Base-by-base conservation (phyloP, 2,888 invertebrate species). In the Dugesia japonica region DNA sequence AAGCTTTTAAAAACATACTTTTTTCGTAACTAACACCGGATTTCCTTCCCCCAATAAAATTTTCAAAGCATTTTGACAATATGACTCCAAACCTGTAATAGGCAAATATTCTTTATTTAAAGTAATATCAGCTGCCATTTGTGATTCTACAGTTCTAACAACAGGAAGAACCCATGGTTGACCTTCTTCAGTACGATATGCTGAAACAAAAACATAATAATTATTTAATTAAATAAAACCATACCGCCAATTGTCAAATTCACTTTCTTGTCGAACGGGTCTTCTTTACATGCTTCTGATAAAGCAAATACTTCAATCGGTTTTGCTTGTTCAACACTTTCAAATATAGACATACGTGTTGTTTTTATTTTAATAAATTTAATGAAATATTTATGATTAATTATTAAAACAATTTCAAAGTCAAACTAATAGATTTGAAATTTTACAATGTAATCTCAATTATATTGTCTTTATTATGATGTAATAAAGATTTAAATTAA, bases 91-190 rank as follows among this genome's bases (percentile, higher is more conserved):
- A 80, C 97, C 97, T 78, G 92, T 87, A 72, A 94, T 91, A 17
- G 94, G 93, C 78, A 95, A 87, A 85, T 97, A 98, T 84, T 98
- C 97, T 83, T 98, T 94, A 83, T 94, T 91, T 76, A 94, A 87
- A 0, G 89, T 88, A 28, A 88, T 88, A 84, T 94, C 92, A 26
- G 80, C 78, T 0, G 92, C 92, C 85, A 98, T 88, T 80, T 88
- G 87, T 79, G 89, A 88, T 86, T 98, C 97, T 71, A 91, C 91
- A 83, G 91, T 89, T 38, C 89, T 88, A 1, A 99, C 97, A 42
- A 97, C 93, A 0, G 98, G 97, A 80, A 99, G 85, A 0, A 98
- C 94, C 94, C 94, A 98, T 76, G 97, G 97, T 83, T 92, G 91
- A 0, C 92, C 93, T 81, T 91, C 90, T 81, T 90, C 90, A 78